Evolutionary conservation across 2,888 invertebrate species (phyloP).

Genomic region (Synergus umbraculus): DNA sequence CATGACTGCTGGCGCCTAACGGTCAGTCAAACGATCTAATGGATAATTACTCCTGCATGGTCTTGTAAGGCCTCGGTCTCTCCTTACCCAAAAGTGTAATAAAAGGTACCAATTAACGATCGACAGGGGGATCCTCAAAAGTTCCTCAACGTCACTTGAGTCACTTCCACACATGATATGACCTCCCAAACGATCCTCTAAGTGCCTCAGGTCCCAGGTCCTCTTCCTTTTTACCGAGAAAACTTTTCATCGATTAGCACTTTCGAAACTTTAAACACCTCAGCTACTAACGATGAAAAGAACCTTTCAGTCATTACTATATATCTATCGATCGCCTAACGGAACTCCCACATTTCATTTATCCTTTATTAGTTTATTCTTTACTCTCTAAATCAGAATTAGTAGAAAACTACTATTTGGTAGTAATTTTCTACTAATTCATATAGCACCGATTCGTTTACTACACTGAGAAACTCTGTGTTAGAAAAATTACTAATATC

Average conservation of each 20-base stretch:
- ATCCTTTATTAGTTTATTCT: neutral
- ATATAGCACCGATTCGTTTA: too few relatives aligned
- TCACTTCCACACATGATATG: slow-evolving; percentile 11
- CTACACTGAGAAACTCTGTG: too few relatives aligned
- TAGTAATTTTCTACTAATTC: too few relatives aligned
- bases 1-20: slow-evolving; percentile 13
- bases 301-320: slow-evolving; percentile 24
- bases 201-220: slow-evolving; percentile 14
- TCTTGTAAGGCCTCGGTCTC: slow-evolving; percentile 20
- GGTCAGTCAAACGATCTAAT: slow-evolving; percentile 27
- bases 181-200: neutral
- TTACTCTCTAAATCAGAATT: too few relatives aligned
- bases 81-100: slow-evolving; percentile 28
- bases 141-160: neutral
- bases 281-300: slow-evolving; percentile 1
- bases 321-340: slow-evolving; percentile 23
- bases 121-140: neutral
- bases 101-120: slow-evolving; percentile 26
- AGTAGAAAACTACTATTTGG: too few relatives aligned
- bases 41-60: slow-evolving; percentile 8
- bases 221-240: neutral
- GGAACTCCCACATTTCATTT: slow-evolving; percentile 5
- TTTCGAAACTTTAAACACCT: neutral
- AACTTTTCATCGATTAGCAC: slow-evolving; percentile 14
- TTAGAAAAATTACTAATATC: too few relatives aligned